Conservation (phyloP, 1,140 invertebrate species). For the Nymphalis io region DNA sequence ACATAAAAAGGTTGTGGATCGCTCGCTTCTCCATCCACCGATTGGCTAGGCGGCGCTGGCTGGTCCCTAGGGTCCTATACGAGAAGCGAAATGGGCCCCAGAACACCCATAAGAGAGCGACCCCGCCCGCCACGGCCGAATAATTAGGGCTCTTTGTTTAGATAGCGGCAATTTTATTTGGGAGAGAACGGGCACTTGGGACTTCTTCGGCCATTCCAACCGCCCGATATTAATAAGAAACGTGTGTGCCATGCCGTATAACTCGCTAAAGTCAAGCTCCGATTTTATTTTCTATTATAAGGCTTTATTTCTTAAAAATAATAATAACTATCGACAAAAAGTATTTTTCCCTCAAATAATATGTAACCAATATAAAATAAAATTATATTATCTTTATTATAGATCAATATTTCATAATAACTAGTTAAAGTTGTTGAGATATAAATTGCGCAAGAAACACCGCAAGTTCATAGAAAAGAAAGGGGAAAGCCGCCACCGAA, state of each 20-base stretch:
- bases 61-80: conserved; percentile 78
- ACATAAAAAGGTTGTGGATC: conserved; percentile 80
- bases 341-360: neutral
- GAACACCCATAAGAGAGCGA: conserved; percentile 81
- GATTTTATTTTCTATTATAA: conserved; percentile 34
- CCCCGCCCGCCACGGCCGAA: conserved; percentile 81
- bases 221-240: conserved; percentile 79
- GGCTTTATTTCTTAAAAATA: conserved; percentile 8
- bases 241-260: conserved; percentile 46
- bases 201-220: conserved; percentile 76
- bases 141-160: conserved; percentile 83
- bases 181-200: conserved; percentile 77
- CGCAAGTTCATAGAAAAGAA: conserved; percentile 66
- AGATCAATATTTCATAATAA: conserved; percentile 5
- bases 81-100: conserved; percentile 81
- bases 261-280: conserved; percentile 18
- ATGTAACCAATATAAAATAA: too few species aligned
- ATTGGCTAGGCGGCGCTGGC: conserved; percentile 80
- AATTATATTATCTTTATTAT: neutral
- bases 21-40: conserved; percentile 76
- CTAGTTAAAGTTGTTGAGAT: neutral
- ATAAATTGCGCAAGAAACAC: conserved; percentile 36
- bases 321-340: neutral
- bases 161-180: conserved; percentile 82
- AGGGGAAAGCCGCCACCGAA: conserved; percentile 59